Evolutionary conservation across 2,113 vertebrate species (phyloP).

Genomic region (Rynchops niger): DNA sequence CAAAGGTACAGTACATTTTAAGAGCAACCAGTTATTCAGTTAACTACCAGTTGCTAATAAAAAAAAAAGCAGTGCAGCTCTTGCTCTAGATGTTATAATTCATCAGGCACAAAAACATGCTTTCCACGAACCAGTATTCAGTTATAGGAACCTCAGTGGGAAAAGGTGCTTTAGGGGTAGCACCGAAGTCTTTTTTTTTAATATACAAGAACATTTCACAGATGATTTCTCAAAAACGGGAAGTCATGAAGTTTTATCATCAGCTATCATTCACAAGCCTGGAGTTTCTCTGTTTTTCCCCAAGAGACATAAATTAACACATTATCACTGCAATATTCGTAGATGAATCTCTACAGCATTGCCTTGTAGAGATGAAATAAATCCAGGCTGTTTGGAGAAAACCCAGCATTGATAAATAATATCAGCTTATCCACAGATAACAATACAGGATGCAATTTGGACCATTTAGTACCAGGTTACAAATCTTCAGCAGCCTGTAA

Average conservation of each 20-base stretch:
- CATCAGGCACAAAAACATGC: neutral
- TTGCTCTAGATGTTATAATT: neutral
- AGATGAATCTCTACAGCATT: conserved; percentile 7
- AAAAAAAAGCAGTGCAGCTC: neutral
- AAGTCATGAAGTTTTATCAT: conserved; percentile 3
- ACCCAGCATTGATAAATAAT: neutral
- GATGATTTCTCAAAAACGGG: neutral
- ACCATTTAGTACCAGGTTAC: neutral
- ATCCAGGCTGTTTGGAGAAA: neutral
- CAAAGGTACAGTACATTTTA: neutral
- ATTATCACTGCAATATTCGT: neutral
- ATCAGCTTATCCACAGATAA: neutral
- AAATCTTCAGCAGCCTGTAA: neutral
- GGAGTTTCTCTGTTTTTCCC: neutral
- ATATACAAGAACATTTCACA: conserved; percentile 12
- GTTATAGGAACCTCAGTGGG: neutral
- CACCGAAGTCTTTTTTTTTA: neutral
- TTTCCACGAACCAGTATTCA: neutral
- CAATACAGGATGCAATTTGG: neutral
- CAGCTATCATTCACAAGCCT: neutral
- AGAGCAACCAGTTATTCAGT: neutral
- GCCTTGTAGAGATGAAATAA: conserved; percentile 39
- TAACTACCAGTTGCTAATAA: conserved; percentile 2
- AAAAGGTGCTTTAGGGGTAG: conserved; percentile 6
- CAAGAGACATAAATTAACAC: conserved; percentile 32